Evolutionary conservation across 2,888 invertebrate species (phyloP).

Genomic region (Drosophila pseudotakahashii): DNA sequence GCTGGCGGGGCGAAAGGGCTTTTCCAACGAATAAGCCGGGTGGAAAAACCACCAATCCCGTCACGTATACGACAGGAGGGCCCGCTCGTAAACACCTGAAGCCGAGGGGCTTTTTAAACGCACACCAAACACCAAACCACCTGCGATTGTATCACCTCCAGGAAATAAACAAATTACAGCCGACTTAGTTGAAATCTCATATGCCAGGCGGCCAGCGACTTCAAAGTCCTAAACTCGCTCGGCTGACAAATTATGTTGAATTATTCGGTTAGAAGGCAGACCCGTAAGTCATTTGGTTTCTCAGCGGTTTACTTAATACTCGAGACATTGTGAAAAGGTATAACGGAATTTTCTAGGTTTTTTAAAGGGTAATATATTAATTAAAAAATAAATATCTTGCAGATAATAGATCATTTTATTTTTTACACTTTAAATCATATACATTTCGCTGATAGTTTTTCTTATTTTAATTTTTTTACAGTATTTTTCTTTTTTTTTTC

Average conservation of each 20-base stretch:
- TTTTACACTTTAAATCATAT: no score
- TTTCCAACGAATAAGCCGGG: constrained; percentile 13
- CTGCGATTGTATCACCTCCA: constrained; percentile 27
- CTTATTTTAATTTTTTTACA: no score
- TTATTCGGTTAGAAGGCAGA: constrained; percentile 31
- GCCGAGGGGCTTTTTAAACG: constrained; percentile 15
- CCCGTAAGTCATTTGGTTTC: constrained; percentile 54
- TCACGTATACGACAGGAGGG: constrained; percentile 29
- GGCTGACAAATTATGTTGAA: constrained; percentile 50
- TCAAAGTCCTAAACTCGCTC: constrained; percentile 59
- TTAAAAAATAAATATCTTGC: no score
- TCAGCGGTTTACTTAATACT: constrained; percentile 12
- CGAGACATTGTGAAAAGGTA: background rate
- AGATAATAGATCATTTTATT: no score
- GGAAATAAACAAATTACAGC: constrained; percentile 70
- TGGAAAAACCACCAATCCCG: constrained; percentile 16
- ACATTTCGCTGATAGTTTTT: no score
- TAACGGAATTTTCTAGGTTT: background rate
- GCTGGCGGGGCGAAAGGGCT: constrained; percentile 8
- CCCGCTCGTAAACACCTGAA: constrained; percentile 12
- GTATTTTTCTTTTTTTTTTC: no score
- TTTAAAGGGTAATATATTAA: no score
- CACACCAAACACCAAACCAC: background rate
- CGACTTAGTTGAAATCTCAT: constrained; percentile 38
- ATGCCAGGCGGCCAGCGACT: constrained; percentile 24